Evolutionary conservation across 2,888 invertebrate genomes (phyloP), one percentile per base, ranked within the genome.

Genomic region (Lutraria lutraria): DNA sequence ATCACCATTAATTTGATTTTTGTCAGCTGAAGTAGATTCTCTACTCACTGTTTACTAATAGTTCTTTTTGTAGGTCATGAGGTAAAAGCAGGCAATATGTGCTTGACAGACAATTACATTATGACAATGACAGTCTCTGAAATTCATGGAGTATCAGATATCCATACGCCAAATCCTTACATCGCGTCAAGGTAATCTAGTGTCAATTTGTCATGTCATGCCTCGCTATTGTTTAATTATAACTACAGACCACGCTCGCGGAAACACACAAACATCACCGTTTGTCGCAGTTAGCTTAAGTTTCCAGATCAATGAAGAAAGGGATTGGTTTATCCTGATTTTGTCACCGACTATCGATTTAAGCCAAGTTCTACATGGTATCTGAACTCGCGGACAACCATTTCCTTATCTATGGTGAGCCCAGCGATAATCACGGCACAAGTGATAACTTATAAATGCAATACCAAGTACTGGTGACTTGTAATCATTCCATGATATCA

Each of bases 121-220:
- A 25, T 25, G 25, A 68, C 63, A 68, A 68, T 68, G n/a, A 21
- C 63, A 68, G 12, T 13, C 25, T 21, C n/a, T 3, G 63, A 25
- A 68, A 68, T 68, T 68, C 63, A 68, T 68, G 63, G 25, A 12
- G 25, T 21, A n/a, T 25, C 63, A 25, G 25, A 68, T 25, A 25
- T 25, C 63, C 63, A 68, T 25, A 68, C 63, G 63, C 25, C 63
- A 63, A 63, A 21, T 21, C 63, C 10, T 63, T 6, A 10, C 13
- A 63, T 25, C 63, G 25, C n/a, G 25, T 68, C 63, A 68, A 68
- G 25, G 25, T 68, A 68, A 68, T 68, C 63, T 68, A 68, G 63
- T 25, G 63, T 68, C 63, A 68, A 68, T 68, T 68, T 68, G 63
- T 68, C 63, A 68, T 68, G 63, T n/a, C n/a, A n/a, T 68, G 63